Evolutionary conservation across 2,113 vertebrate genomes (phyloP).

Genomic region (Gobiocypris rarus): DNA sequence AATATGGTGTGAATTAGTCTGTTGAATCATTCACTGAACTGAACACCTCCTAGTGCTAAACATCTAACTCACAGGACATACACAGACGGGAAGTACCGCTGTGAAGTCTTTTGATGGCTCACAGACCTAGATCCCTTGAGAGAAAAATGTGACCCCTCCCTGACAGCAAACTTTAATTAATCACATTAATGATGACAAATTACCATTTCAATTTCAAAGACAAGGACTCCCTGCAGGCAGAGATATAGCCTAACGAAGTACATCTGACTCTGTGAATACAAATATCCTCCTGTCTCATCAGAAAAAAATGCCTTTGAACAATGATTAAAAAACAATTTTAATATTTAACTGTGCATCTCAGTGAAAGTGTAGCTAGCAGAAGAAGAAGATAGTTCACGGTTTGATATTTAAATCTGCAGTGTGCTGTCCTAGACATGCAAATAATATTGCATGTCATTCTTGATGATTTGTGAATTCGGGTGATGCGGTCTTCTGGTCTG

Average conservation of each 20-base stretch:
- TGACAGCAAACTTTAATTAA: slow-evolving; percentile 31
- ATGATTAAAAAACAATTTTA: background rate
- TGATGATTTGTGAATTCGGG: too few species aligned
- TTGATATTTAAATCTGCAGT: too few species aligned
- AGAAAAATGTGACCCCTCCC: background rate
- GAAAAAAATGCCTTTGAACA: background rate
- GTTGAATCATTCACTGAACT: too few species aligned
- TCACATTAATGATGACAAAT: slow-evolving; percentile 49
- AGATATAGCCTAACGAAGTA: slow-evolving; percentile 14
- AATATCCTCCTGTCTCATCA: background rate
- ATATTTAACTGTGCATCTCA: background rate
- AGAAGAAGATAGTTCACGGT: too few species aligned
- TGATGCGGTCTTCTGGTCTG: too few species aligned
- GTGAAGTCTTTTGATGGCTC: background rate
- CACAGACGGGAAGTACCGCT: background rate
- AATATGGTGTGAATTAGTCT: too few species aligned
- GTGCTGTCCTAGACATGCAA: too few species aligned
- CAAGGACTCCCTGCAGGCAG: background rate
- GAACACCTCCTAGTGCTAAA: too few species aligned
- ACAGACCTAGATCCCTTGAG: background rate
- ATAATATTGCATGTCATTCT: too few species aligned
- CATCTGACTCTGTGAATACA: background rate
- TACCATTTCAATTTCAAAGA: slow-evolving; percentile 40
- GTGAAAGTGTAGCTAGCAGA: too few species aligned
- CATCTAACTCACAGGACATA: background rate